phyloP scores from a whole-genome alignment of 2,113 vertebrate genomes.

The Poeciliopsis prolifica region DNA sequence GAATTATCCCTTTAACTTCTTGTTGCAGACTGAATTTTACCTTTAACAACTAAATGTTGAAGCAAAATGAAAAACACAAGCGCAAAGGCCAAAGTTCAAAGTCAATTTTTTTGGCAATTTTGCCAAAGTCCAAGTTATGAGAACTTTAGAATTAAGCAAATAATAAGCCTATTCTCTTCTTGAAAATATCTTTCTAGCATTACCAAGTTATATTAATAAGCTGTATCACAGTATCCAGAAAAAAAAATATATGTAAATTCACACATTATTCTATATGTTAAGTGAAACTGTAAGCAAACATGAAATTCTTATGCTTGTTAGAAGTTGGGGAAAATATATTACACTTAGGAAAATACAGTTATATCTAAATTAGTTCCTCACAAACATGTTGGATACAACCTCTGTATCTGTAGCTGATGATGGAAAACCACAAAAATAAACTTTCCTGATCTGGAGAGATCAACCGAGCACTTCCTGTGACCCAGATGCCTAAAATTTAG shows the following conservation, averaged over 20 bases:
- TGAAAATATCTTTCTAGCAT: background rate
- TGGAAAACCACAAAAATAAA: conserved; percentile 25
- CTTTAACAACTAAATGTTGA: no score
- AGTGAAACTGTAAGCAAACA: background rate
- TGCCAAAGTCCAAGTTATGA: background rate
- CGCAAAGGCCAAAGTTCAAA: background rate
- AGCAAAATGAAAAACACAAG: background rate
- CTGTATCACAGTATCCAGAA: background rate
- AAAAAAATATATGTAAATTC: background rate
- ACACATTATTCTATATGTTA: background rate
- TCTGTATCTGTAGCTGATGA: background rate
- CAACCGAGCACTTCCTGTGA: conserved; percentile 2
- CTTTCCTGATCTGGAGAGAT: background rate
- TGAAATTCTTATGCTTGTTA: background rate
- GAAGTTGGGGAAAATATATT: background rate
- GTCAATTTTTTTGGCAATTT: background rate
- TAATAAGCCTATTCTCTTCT: background rate
- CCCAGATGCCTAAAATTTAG: background rate
- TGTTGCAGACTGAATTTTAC: no score
- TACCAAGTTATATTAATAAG: background rate
- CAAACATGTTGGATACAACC: background rate
- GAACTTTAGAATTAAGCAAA: background rate
- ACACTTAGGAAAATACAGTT: background rate
- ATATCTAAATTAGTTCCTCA: background rate
- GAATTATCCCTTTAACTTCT: no score